A percentile compares a stretch with the other conserved stretches of the same genome.
phyloP scores from a whole-genome alignment of 2,113 vertebrate species.

The Sitta europaea region DNA sequence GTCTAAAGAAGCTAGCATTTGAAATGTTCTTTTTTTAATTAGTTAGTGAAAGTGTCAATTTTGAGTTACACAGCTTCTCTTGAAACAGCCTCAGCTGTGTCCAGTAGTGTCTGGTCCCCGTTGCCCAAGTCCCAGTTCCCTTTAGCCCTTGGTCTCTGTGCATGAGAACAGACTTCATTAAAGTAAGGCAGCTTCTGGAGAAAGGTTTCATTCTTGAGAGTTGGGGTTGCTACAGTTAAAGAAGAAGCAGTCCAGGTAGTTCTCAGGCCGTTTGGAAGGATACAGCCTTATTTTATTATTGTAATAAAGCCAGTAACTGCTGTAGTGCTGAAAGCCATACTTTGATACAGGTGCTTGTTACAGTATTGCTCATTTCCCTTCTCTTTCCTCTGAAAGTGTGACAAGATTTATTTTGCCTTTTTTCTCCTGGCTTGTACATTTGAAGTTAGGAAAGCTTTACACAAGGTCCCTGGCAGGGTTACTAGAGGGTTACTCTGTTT shows the following conservation, averaged over 20 bases:
- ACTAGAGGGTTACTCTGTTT: not conserved
- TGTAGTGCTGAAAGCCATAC: not conserved
- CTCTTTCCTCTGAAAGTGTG: not conserved
- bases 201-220: not conserved
- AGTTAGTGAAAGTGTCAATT: not conserved
- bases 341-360: not conserved
- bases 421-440: not conserved
- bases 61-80: not conserved
- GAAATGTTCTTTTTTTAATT: not conserved
- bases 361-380: not conserved
- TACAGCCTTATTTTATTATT: not conserved
- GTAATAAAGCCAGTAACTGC: not conserved
- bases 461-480: not conserved
- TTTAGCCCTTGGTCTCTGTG: not conserved
- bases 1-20: not conserved
- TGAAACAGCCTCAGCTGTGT: not conserved
- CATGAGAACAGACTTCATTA: not conserved
- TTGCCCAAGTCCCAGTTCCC: not conserved
- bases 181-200: not conserved
- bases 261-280: not conserved
- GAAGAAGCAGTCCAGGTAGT: not conserved
- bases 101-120: not conserved
- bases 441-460: not conserved
- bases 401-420: not conserved
- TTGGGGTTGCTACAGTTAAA: not conserved